phyloP scores from a whole-genome alignment of 2,888 invertebrate genomes.

The Criorhina ranunculi region DNA sequence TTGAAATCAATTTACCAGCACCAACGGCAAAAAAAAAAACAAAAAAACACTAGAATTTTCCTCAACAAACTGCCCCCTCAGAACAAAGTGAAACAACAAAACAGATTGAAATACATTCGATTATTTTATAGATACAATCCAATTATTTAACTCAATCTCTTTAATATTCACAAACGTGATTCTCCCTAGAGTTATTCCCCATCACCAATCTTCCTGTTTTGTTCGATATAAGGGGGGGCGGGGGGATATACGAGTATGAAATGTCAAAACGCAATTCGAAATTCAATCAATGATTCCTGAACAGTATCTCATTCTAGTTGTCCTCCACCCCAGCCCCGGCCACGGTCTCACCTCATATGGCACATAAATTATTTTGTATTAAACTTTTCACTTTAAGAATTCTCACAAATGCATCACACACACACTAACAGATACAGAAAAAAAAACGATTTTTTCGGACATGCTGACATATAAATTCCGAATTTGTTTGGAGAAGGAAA shows the following conservation, averaged over 20 bases:
- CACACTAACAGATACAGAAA: constrained; percentile 12
- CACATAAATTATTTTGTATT: constrained; percentile 68
- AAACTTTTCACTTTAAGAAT: constrained; percentile 54
- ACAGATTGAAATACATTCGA: constrained; percentile 72
- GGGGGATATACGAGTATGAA: constrained; percentile 32
- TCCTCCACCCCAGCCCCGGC: background rate
- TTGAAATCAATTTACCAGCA: constrained; percentile 48
- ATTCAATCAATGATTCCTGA: constrained; percentile 64
- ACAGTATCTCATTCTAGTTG: background rate
- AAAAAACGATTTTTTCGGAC: constrained; percentile 58
- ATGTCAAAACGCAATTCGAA: constrained; percentile 67
- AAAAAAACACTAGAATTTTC: too few species aligned
- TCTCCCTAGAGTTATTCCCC: constrained; percentile 13
- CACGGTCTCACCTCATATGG: constrained; percentile 10
- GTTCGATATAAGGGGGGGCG: background rate
- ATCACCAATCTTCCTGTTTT: background rate
- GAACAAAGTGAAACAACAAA: constrained; percentile 44
- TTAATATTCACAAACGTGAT: constrained; percentile 69
- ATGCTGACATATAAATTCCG: constrained; percentile 64
- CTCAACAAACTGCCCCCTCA: constrained; percentile 5
- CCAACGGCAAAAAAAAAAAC: constrained; percentile 1
- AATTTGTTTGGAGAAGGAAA: constrained; percentile 33
- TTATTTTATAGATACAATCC: constrained; percentile 75
- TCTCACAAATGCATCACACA: constrained; percentile 28
- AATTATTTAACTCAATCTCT: constrained; percentile 71